phyloP scores from a whole-genome alignment of 2,113 vertebrate genomes.

The Megaceryle torquata region DNA sequence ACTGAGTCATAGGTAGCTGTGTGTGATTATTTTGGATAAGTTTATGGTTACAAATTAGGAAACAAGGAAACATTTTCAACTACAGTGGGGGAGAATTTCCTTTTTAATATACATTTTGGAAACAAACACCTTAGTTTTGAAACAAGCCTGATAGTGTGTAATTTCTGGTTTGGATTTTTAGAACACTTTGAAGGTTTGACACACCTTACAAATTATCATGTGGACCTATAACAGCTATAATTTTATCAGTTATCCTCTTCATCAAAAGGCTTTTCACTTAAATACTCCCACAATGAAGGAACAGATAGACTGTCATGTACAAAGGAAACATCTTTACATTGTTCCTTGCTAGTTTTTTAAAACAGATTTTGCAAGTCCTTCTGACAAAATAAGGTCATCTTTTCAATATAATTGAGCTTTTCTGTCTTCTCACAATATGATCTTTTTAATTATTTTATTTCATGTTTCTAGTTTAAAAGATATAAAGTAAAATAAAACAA shows the following conservation, averaged over 20 bases:
- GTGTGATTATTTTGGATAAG: neutral
- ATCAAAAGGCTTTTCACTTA: neutral
- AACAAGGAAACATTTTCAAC: neutral
- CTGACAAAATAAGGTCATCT: neutral
- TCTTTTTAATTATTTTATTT: neutral
- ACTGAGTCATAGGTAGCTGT: neutral
- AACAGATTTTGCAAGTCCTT: neutral
- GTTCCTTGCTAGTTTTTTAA: neutral
- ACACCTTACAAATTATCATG: slow-evolving; percentile 21
- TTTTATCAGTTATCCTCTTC: neutral
- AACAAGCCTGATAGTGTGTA: neutral
- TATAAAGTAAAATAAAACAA: neutral
- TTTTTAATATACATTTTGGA: slow-evolving; percentile 12
- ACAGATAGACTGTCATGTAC: neutral
- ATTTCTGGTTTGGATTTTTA: slow-evolving; percentile 47
- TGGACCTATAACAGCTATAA: neutral
- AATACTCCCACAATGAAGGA: neutral
- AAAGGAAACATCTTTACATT: neutral
- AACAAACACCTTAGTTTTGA: slow-evolving; percentile 25
- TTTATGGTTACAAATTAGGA: neutral
- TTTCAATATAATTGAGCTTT: neutral
- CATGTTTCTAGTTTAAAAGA: neutral
- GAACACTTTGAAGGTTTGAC: slow-evolving; percentile 27
- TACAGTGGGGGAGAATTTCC: neutral
- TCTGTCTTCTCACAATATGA: neutral